phyloP scores from a whole-genome alignment of 2,113 vertebrate species.

The Pogonocichla stellata region DNA sequence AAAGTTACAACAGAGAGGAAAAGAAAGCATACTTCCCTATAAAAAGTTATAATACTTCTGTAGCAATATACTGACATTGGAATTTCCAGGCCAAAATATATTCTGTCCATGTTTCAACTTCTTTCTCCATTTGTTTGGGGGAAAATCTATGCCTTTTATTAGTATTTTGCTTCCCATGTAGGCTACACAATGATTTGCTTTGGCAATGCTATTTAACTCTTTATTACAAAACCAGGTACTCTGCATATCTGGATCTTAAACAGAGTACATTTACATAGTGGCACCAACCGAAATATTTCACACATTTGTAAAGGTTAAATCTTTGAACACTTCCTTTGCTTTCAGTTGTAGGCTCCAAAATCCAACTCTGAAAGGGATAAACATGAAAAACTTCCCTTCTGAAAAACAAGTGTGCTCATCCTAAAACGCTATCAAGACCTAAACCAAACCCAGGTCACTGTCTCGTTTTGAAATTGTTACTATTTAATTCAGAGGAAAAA shows the following conservation, averaged over 20 bases:
- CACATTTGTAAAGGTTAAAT: background rate
- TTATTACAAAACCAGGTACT: background rate
- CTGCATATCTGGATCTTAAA: background rate
- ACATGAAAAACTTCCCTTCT: background rate
- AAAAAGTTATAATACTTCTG: background rate
- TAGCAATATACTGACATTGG: background rate
- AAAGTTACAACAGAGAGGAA: background rate
- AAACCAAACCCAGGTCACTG: background rate
- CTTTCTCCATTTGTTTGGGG: background rate
- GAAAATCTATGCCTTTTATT: background rate
- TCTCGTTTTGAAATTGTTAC: too few relatives aligned
- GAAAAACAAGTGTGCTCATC: too few relatives aligned
- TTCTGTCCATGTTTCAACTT: rapidly evolving
- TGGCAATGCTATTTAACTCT: rapidly evolving
- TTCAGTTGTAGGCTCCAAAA: background rate
- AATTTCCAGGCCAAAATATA: background rate
- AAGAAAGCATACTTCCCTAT: background rate
- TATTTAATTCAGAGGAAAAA: background rate
- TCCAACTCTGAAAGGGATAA: background rate
- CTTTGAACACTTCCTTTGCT: background rate
- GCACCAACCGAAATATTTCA: background rate
- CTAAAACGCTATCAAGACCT: rapidly evolving
- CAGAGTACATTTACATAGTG: background rate
- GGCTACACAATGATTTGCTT: background rate
- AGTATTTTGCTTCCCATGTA: background rate